Percentiles rank a stretch among this genome's conserved stretches.
Evolutionary conservation across 1,140 invertebrate genomes (phyloP).

Genomic region (Macrotrachela quadricornifera): DNA sequence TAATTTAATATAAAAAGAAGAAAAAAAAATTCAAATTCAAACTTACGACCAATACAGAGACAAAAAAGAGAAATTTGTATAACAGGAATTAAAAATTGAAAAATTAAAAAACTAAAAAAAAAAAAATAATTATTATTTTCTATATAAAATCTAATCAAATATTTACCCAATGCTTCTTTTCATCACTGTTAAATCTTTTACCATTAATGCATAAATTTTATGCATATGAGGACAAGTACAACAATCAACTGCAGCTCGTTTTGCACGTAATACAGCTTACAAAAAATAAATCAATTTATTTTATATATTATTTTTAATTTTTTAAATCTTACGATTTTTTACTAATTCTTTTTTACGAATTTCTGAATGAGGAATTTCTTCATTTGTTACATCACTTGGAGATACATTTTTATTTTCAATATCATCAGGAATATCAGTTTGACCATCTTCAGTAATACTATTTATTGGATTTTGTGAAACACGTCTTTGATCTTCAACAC

Average conservation of each 20-base stretch:
- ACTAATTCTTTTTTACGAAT: too few species aligned
- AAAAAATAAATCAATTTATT: too few species aligned
- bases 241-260: too few species aligned
- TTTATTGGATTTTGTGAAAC: constrained; percentile 1
- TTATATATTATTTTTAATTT: too few species aligned
- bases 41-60: constrained; percentile 69
- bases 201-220: constrained; percentile 43
- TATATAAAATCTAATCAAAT: neutral
- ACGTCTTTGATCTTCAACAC: constrained; percentile 24
- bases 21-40: too few species aligned
- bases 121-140: neutral
- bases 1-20: too few species aligned
- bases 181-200: constrained; percentile 78
- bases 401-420: neutral
- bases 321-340: too few species aligned
- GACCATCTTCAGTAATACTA: too few species aligned
- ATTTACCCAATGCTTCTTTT: constrained; percentile 68
- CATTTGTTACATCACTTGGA: neutral
- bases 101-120: constrained; percentile 30
- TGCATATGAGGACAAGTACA: constrained; percentile 4
- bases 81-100: constrained; percentile 70
- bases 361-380: too few species aligned
- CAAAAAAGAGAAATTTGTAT: constrained; percentile 87
- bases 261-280: too few species aligned
- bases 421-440: neutral